These are phyloP conservation scores for Ranitomeya variabilis DNA, from an alignment of 2,113 vertebrate genomes.

Conservation along the genomic window DNA sequence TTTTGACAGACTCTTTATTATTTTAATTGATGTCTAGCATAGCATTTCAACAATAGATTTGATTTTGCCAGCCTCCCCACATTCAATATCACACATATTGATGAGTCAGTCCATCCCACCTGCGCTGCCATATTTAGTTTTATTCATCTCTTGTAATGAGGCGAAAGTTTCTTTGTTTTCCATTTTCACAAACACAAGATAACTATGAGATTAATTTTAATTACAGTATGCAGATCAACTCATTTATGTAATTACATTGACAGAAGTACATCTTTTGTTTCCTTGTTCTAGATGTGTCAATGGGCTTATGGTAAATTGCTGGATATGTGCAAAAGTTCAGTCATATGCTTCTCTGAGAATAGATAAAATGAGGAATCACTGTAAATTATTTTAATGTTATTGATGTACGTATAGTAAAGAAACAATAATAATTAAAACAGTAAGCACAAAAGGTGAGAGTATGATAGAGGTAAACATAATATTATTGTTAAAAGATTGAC, in stretches of 20 bases:
- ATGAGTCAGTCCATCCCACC: conserved; percentile 35
- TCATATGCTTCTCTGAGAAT: conserved; percentile 17
- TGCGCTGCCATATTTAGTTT: conserved; percentile 11
- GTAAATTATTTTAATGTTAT: no score
- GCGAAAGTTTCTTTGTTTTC: conserved; percentile 24
- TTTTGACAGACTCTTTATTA: not conserved
- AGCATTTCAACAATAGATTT: not conserved
- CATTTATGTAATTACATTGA: conserved; percentile 35
- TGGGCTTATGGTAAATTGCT: conserved; percentile 16
- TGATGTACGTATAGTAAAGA: not conserved
- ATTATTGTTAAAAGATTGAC: not conserved
- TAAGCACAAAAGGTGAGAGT: not conserved
- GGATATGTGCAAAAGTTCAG: not conserved
- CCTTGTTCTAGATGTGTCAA: conserved; percentile 8
- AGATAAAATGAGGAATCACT: not conserved
- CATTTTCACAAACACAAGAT: conserved; percentile 9
- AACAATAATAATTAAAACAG: not conserved
- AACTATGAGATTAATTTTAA: conserved; percentile 46
- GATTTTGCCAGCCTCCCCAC: conserved; percentile 24
- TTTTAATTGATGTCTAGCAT: not conserved
- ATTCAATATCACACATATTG: conserved; percentile 8
- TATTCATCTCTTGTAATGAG: not conserved
- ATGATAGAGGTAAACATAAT: not conserved
- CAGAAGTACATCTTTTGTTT: conserved; percentile 38
- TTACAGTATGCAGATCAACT: conserved; percentile 39